Evolutionary conservation across 1,140 invertebrate species (phyloP), one percentile per base, ranked within the genome.

Genomic region (Piezodorus guildinii): DNA sequence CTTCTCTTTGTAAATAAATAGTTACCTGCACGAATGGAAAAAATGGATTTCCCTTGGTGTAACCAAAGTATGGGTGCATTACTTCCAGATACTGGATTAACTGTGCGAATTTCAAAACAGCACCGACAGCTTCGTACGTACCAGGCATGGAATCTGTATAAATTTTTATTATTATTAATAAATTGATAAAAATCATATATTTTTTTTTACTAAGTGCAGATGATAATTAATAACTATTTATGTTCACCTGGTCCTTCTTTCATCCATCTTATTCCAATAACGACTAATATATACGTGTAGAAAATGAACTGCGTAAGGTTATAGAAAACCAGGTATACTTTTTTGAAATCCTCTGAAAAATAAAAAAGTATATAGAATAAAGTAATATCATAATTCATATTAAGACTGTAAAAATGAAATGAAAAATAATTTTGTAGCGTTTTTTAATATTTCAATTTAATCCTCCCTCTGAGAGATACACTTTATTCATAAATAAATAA

Each of bases 241-340:
- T 66, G 71, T 74, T 74, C 73, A 86, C 84, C 79, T 73, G 77
- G 72, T 2, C 88, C 90, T 70, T 90, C 81, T 69, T 83, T 85
- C 1, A 81, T 77, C 73, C 88, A 93, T 60, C 84, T 78, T 17
- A 92, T 81, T 2, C 74, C 75, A 74, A 96, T 83, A 15, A 93
- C 85, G 21, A 78, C 73, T 19, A 91, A 70, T 34, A 94, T 78
- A 71, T 92, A 95, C 6, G 83, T 77, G 73, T 86, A 96, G 12
- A 91, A 91, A 65, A 94, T 79, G 74, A 91, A 92, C 81, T 95
- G 93, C 72, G 86, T 89, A 63, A 96, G 75, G 76, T 96, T 96
- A 76, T 96, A 96, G 54, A 94, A 74, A 63, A 91, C 82, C 54
- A 96, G 75, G 73, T 96, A 96, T 0, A 90, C 86, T 71, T 88